A percentile compares a stretch with the other conserved stretches of the same genome.
Conservation (phyloP, 2,113 vertebrate species). For the Calyptomena viridis region DNA sequence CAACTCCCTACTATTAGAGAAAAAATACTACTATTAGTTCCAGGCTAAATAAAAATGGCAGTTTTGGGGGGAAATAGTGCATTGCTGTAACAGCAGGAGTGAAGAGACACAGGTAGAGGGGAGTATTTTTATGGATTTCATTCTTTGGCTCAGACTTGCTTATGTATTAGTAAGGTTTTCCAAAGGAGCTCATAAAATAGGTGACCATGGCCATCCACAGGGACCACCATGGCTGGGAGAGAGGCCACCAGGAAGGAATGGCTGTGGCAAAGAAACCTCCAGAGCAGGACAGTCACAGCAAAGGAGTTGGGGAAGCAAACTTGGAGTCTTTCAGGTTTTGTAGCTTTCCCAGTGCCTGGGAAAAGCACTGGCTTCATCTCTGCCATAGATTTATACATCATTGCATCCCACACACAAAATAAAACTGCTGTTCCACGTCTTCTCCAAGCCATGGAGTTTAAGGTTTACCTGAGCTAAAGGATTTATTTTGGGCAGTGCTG, state of each 20-base stretch:
- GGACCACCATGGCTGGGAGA: background rate
- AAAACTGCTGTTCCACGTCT: background rate
- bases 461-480: background rate
- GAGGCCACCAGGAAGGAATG: background rate
- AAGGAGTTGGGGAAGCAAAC: background rate
- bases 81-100: background rate
- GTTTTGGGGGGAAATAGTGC: background rate
- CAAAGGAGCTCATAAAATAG: background rate
- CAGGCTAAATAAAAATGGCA: background rate
- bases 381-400: background rate
- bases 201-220: background rate
- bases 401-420: background rate
- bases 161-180: background rate
- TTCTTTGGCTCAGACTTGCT: background rate
- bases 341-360: background rate
- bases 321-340: background rate
- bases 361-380: background rate
- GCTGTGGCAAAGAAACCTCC: background rate
- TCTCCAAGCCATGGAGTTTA: background rate
- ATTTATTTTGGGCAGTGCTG: background rate
- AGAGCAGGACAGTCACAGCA: background rate
- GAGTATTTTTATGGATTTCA: background rate
- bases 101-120: background rate
- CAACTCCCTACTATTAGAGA: background rate
- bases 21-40: background rate